These are phyloP conservation scores for Acromyrmex heyeri DNA, from an alignment of 1,140 invertebrate species.

Conservation along the genomic window DNA sequence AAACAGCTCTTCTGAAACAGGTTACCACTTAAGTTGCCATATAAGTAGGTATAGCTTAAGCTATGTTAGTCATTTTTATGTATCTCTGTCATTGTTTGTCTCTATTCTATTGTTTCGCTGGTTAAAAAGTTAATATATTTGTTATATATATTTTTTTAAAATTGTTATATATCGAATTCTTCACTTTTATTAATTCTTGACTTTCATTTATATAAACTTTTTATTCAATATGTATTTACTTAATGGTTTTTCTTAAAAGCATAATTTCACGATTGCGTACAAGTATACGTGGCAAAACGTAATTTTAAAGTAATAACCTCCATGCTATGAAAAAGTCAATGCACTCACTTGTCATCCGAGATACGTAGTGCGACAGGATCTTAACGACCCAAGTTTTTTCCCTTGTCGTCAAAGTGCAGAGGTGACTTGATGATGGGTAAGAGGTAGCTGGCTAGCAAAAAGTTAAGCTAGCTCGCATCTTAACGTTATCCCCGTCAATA, in stretches of 20 bases:
- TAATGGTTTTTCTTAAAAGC: not conserved
- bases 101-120: conserved; percentile 16
- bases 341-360: conserved; percentile 38
- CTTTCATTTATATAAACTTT: not conserved
- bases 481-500: conserved; percentile 31
- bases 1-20: conserved; percentile 74
- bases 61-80: conserved; percentile 16
- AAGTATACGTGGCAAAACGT: not conserved
- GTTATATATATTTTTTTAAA: not conserved
- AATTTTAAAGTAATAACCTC: conserved; percentile 39
- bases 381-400: conserved; percentile 70
- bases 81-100: not conserved
- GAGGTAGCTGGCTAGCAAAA: conserved; percentile 62
- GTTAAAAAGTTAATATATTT: not conserved
- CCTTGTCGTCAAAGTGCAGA: conserved; percentile 31
- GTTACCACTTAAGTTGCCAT: conserved; percentile 70
- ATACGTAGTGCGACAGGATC: conserved; percentile 9
- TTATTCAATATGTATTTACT: not conserved
- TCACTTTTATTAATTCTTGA: not conserved
- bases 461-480: conserved; percentile 5
- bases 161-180: not conserved
- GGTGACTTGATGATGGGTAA: conserved; percentile 67
- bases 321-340: conserved; percentile 36
- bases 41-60: conserved; percentile 75
- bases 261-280: not conserved